Base-by-base conservation (phyloP, 2,113 vertebrate species). In the Ancistrus triradiatus region DNA sequence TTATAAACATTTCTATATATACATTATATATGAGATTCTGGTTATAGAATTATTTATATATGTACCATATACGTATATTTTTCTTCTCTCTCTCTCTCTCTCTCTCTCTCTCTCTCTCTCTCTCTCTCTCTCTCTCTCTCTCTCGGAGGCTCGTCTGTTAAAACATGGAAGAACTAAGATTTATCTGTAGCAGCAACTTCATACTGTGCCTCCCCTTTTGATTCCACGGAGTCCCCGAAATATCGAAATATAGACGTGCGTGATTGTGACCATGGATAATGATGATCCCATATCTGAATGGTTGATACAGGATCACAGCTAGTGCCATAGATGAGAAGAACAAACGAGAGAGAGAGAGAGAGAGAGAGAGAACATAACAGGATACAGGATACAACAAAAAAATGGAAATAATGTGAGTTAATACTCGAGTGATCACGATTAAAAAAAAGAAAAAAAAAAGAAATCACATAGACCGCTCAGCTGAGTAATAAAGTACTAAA, bases 131-230 rank as follows among this genome's bases (percentile, higher is more conserved):
- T 70, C 47, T 59, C 27, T 49, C 13, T 59, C 7, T 21, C 22
- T 49, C 53, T 66, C 59, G 77, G 78, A 77, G 76, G 56, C 55
- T 53, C 73, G 66, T 82, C 40, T 82, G 77, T 77, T 66, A 78
- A n/a, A 80, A 87, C 80, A 88, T 79, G 87, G 88, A 94, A 90
- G 87, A 93, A 93, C 75, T 81, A 75, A 86, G 87, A 88, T 81
- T 86, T 89, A n/a, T 86, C 83, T 80, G 82, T 93, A 95, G 92
- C 92, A 97, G 94, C 92, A 91, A 86, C 94, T 97, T 98, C 93
- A 97, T 98, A 98, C 94, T 98, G 92, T 97, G 94, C 95, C 91
- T 92, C 93, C 92, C 94, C 94, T 97, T 93, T 97, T 98, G 95
- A 97, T 98, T 98, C 95, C 86, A 88, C 92, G 89, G 86, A 81